These are phyloP conservation scores for Procavia capensis DNA, from an alignment of 2,113 vertebrate species.

Conservation along the genomic window DNA sequence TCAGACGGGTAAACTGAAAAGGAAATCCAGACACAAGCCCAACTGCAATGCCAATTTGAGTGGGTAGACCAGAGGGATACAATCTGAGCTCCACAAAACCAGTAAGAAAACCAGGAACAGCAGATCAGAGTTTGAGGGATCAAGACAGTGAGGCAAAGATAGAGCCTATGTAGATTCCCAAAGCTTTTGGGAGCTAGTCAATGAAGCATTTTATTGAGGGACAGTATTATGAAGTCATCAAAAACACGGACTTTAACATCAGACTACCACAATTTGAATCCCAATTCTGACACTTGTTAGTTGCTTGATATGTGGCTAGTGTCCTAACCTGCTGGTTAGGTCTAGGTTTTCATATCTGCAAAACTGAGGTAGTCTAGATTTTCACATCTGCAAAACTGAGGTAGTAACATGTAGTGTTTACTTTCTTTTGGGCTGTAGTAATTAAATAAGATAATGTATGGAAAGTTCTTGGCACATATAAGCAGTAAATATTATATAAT, in stretches of 20 bases:
- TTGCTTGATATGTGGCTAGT: neutral
- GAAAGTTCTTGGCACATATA: constrained; percentile 9
- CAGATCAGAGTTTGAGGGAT: neutral
- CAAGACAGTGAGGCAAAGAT: neutral
- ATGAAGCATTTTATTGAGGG: neutral
- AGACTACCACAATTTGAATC: neutral
- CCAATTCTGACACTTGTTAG: neutral
- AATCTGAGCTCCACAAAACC: neutral
- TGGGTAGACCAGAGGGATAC: neutral
- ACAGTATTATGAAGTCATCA: neutral
- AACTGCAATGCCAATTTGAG: neutral
- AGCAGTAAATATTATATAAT: neutral
- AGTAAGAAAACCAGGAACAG: neutral
- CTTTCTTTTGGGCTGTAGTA: neutral
- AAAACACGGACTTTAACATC: neutral
- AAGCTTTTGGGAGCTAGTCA: neutral
- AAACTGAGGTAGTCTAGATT: constrained; percentile 41
- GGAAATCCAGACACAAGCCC: constrained; percentile 22
- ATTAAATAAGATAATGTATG: neutral
- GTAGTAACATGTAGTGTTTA: neutral
- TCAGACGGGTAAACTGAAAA: constrained; percentile 9
- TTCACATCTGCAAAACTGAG: constrained; percentile 47
- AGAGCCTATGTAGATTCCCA: neutral
- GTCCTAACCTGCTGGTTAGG: neutral
- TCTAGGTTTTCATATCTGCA: constrained; percentile 21